phyloP scores from a whole-genome alignment of 2,113 vertebrate genomes.

The Caranx melampygus region DNA sequence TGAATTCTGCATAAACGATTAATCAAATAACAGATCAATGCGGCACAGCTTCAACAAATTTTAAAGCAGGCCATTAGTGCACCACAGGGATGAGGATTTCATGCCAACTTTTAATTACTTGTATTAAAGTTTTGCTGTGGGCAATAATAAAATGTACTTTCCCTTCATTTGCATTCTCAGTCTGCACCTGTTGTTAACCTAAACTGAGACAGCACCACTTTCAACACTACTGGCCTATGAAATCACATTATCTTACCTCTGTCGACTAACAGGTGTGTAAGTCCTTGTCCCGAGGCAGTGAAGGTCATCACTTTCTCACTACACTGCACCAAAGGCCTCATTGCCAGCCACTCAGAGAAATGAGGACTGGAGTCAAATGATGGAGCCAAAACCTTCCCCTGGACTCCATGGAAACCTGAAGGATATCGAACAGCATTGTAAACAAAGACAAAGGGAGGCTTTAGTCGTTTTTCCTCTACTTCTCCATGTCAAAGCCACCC shows the following conservation, averaged over 20 bases:
- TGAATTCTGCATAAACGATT: background rate
- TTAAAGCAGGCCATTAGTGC: background rate
- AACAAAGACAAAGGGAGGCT: background rate
- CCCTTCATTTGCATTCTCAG: background rate
- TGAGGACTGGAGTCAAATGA: constrained; percentile 24
- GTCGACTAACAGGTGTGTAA: constrained; percentile 74
- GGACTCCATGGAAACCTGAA: constrained; percentile 53
- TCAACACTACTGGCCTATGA: background rate
- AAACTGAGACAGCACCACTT: background rate
- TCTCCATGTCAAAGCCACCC: background rate
- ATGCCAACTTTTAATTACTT: background rate
- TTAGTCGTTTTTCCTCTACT: background rate
- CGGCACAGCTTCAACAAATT: too few relatives aligned
- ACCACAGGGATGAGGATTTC: background rate
- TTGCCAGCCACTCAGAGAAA: constrained; percentile 62
- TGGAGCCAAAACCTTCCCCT: constrained; percentile 50
- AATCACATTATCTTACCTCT: constrained; percentile 63
- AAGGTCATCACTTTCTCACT: constrained; percentile 72
- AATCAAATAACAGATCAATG: too few relatives aligned
- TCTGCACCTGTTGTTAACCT: background rate
- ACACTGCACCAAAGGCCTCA: constrained; percentile 77
- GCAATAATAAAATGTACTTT: too few relatives aligned
- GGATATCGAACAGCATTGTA: background rate
- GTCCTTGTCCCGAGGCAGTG: constrained; percentile 68
- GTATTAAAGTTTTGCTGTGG: background rate